These are phyloP conservation scores for Ploceus nigricollis DNA, from an alignment of 2,113 vertebrate species.

Conservation along the genomic window DNA sequence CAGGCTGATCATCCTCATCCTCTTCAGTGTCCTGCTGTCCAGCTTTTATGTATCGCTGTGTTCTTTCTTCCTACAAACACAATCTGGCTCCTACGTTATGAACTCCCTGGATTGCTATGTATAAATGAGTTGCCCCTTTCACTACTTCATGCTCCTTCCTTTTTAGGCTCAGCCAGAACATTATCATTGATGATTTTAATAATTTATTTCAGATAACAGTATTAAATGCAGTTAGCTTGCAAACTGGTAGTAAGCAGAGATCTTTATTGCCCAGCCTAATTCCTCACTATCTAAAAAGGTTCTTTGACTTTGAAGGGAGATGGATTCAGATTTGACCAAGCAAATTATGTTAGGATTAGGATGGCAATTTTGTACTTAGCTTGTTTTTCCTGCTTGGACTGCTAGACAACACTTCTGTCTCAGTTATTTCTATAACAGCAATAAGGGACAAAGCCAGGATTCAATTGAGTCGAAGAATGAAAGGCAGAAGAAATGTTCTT, in stretches of 20 bases:
- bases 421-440: not conserved
- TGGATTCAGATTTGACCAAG: not conserved
- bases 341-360: not conserved
- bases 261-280: not conserved
- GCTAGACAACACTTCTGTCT: not conserved
- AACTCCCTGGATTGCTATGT: not conserved
- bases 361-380: not conserved
- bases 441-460: constrained; percentile 30
- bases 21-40: not conserved
- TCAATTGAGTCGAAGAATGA: not conserved
- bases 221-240: not conserved
- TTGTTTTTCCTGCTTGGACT: not conserved
- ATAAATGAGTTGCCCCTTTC: not conserved
- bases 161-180: not conserved
- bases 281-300: not conserved
- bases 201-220: not conserved
- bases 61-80: not conserved
- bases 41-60: not conserved
- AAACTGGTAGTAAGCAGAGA: not conserved
- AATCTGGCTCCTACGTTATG: not conserved
- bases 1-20: not conserved
- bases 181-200: not conserved
- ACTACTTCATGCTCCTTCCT: not conserved
- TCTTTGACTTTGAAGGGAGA: not conserved
- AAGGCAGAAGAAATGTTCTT: constrained; percentile 26